Base-by-base conservation (phyloP, 2,888 invertebrate genomes). In the Drosophila paucipuncta region DNA sequence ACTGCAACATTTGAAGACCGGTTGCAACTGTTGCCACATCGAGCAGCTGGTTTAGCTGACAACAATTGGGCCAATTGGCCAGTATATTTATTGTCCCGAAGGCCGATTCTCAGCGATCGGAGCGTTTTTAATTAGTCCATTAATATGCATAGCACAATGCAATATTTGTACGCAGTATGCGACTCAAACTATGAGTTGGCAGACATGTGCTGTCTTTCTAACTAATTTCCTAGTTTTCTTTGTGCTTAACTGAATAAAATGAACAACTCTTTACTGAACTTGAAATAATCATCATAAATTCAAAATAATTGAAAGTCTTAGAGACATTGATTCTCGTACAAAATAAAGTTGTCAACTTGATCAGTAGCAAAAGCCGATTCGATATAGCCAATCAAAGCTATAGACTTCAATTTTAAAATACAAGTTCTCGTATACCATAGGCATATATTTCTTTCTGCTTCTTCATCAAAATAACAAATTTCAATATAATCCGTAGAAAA, bases 41-140 rank as follows among this genome's bases (percentile, higher is more conserved):
- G 25, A 22, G 25, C 52, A 68, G 62, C 60, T 60, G 43, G 41
- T 52, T 75, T 54, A 76, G 73, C 59, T 9, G 31, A 0, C 16
- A 54, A 37, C 76, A 80, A 87, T 65, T 85, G 83, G 73, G 80
- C 76, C 77, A 87, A 68, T 80, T 73, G 60, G 41, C 52, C 39
- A 62, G 22, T 47, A 18, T 58, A 53, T 75, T 71, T 43, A 76
- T 50, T 47, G 41, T 22, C 35, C 57, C 68, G 78, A 86, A 86
- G 88, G 88, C 76, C 84, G 75, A 82, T 86, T 82, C 78, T 85
- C 47, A 58, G 16, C 6, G 13, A 5, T 33, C 39, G 18, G 10
- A 61, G 2, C 7, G 50, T 35, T 35, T 69, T 73, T 83, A 88
- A 88, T 83, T 69, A 43, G 63, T 33, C 57, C 67, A 82, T 89